Base-by-base conservation (phyloP, 2,113 vertebrate species). In the Pavo muticus region DNA sequence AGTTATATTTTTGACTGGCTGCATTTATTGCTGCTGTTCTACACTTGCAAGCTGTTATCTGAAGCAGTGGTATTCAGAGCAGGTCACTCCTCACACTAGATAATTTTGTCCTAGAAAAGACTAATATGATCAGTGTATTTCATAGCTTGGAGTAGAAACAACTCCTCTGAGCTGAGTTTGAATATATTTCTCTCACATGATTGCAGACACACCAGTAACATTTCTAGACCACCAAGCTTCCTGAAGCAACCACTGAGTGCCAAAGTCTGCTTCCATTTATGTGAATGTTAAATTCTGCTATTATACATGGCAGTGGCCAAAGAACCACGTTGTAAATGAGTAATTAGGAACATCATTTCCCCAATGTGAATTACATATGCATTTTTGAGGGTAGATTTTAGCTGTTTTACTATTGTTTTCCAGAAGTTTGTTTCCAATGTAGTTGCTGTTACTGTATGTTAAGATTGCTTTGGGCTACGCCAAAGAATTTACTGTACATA, bases 201-300 rank as follows among this genome's bases (percentile, higher is more conserved):
- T 3, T 84, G 13, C 44, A 92, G 61, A 75, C 4, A 32, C 24
- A 61, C 45, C 52, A 54, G 54, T 75, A 82, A 69, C 44, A 12
- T 37, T 90, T 29, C 39, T 25, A 78, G 73, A 82, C 30, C 35
- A 95, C 65, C n/a, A 81, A 37, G 65, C 44, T 86, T 88, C 44
- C 84, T 29, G 59, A 91, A 86, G 83, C 78, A 90, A 91, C 14
- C 35, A 47, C 11, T 69, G 32, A 57, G 32, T 75, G 69, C 52
- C 80, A 63, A 87, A 90, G 63, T 65, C 77, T 92, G 70, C n/a
- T 88, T 91, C 61, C 45, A 82, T 84, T 88, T 84, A 57, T 2
- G 2, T 40, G 35, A 57, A 93, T 64, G 57, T 35, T 87, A 90
- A 90, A 90, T 85, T 89, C 74, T 85, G 23, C 35, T 65, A 20